phyloP scores from a whole-genome alignment of 1,140 invertebrate genomes.

The Drosophila ogumai region DNA sequence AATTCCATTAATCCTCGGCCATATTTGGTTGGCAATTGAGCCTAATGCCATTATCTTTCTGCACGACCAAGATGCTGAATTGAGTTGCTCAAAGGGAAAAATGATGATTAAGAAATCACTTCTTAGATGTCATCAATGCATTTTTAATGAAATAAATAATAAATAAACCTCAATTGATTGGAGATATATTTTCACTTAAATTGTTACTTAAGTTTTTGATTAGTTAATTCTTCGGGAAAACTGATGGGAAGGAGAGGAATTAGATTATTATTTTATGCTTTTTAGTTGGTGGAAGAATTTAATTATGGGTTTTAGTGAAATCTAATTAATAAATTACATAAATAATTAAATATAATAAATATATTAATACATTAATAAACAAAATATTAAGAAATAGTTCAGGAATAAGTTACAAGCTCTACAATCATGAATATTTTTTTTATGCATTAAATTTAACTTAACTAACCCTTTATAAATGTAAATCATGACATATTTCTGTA shows the following conservation, averaged over 20 bases:
- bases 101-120: slow-evolving; percentile 23
- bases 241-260: too few relatives aligned
- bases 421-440: too few relatives aligned
- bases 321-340: too few relatives aligned
- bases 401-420: too few relatives aligned
- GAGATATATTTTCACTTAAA: neutral
- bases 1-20: slow-evolving; percentile 59
- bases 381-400: too few relatives aligned
- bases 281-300: neutral
- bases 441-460: too few relatives aligned
- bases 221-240: too few relatives aligned
- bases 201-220: neutral
- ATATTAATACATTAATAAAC: too few relatives aligned
- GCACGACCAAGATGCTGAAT: slow-evolving; percentile 28
- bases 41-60: slow-evolving; percentile 33
- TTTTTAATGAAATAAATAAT: slow-evolving; percentile 10
- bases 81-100: slow-evolving; percentile 23
- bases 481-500: too few relatives aligned
- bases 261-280: neutral
- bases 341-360: too few relatives aligned
- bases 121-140: neutral
- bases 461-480: too few relatives aligned
- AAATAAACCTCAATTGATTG: neutral
- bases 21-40: slow-evolving; percentile 18
- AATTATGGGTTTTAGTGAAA: neutral